phyloP scores from a whole-genome alignment of 2,888 invertebrate genomes.

The Theretra japonica region DNA sequence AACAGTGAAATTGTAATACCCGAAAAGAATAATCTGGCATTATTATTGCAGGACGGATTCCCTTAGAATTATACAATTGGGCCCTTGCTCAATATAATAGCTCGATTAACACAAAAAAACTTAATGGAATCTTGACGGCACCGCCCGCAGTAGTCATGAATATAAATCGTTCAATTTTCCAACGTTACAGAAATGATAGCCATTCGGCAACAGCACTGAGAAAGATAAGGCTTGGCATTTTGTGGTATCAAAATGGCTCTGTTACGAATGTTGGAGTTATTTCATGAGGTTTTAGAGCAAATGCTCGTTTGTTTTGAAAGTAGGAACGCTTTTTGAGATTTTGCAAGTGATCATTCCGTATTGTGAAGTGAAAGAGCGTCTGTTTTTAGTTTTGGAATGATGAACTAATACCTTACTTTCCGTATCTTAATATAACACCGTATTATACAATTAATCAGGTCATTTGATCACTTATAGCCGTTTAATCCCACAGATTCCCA shows the following conservation, averaged over 20 bases:
- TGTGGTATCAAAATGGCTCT: slow-evolving; percentile 31
- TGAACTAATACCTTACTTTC: too few relatives aligned
- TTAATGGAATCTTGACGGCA: slow-evolving; percentile 28
- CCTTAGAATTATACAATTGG: not conserved
- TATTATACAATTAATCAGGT: too few relatives aligned
- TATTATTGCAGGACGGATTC: not conserved
- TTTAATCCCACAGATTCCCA: slow-evolving; percentile 82
- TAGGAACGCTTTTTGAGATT: not conserved
- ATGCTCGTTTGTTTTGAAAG: not conserved
- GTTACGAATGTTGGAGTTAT: slow-evolving; percentile 28
- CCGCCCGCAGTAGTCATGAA: slow-evolving; percentile 46
- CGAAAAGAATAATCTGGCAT: not conserved
- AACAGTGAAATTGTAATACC: not conserved
- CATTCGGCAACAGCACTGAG: slow-evolving; percentile 35
- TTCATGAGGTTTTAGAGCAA: slow-evolving; percentile 25
- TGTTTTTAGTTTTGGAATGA: too few relatives aligned
- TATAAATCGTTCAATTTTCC: slow-evolving; percentile 52
- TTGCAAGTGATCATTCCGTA: not conserved
- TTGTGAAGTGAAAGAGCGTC: not conserved
- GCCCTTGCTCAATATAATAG: slow-evolving; percentile 17
- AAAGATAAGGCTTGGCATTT: slow-evolving; percentile 34
- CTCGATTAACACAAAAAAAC: slow-evolving; percentile 29
- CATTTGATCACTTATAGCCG: not conserved
- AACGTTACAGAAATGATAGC: slow-evolving; percentile 40
- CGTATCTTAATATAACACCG: too few relatives aligned